Evolutionary conservation across 2,888 invertebrate genomes (phyloP).

Genomic region (Drosophila recens): DNA sequence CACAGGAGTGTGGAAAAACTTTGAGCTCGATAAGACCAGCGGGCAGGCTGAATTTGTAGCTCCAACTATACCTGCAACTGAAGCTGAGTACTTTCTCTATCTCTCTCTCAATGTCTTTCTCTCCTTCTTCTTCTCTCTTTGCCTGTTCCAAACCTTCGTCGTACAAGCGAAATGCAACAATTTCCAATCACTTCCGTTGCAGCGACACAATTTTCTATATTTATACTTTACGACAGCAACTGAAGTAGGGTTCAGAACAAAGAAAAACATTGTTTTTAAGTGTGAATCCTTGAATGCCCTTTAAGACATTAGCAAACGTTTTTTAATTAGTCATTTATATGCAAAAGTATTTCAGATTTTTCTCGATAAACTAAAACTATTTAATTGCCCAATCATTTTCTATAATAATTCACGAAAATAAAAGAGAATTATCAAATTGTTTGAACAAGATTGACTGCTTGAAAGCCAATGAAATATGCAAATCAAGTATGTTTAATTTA

Average conservation of each 20-base stretch:
- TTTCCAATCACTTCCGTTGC: slow-evolving; percentile 82
- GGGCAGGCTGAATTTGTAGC: slow-evolving; percentile 34
- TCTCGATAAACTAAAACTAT: neutral
- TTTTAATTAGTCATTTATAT: neutral
- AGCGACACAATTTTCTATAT: slow-evolving; percentile 79
- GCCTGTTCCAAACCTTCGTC: slow-evolving; percentile 20
- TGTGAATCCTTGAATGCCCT: slow-evolving; percentile 8
- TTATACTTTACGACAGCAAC: slow-evolving; percentile 64
- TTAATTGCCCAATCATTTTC: neutral
- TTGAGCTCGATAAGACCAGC: slow-evolving; percentile 60
- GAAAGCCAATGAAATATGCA: neutral
- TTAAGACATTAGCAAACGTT: neutral
- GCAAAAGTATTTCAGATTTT: neutral
- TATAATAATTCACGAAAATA: neutral
- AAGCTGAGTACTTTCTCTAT: slow-evolving; percentile 28
- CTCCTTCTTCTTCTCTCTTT: neutral
- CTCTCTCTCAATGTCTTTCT: neutral
- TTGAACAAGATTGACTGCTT: neutral
- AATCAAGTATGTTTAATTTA: neutral
- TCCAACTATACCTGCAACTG: slow-evolving; percentile 42
- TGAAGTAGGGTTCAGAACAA: slow-evolving; percentile 6
- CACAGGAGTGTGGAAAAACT: slow-evolving; percentile 58
- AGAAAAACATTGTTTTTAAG: neutral
- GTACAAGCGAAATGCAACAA: slow-evolving; percentile 68
- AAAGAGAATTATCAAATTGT: neutral